Percentiles rank a stretch among this genome's conserved stretches.
Evolutionary conservation across 2,113 vertebrate genomes (phyloP).

Genomic region (Cinclus mexicanus): DNA sequence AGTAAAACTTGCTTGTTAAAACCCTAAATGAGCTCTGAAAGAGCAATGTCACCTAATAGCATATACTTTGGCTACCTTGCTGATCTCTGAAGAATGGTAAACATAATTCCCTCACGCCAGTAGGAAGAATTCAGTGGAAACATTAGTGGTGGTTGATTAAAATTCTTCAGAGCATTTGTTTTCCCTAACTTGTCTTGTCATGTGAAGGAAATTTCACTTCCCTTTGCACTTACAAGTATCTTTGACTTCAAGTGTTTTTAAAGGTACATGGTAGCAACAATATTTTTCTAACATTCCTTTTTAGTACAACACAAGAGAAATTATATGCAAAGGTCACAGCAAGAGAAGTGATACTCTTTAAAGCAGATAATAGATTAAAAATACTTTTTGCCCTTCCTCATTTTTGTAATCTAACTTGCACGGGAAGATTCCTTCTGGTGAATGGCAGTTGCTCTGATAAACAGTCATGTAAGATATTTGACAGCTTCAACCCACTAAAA

Average conservation of each 20-base stretch:
- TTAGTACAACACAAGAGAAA: background rate
- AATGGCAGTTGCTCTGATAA: background rate
- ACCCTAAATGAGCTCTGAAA: background rate
- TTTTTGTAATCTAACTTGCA: background rate
- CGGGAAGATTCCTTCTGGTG: background rate
- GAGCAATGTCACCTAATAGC: background rate
- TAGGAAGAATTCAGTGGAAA: background rate
- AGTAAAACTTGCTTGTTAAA: constrained; percentile 8
- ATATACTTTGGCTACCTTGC: background rate
- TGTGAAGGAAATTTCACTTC: background rate
- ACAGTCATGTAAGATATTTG: background rate
- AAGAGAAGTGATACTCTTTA: background rate
- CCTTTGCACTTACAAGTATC: background rate
- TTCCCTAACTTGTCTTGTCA: background rate
- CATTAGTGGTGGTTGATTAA: background rate
- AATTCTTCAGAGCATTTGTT: background rate
- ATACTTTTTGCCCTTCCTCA: background rate
- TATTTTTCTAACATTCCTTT: background rate
- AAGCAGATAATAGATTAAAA: background rate
- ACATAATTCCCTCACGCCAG: background rate
- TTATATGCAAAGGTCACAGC: background rate
- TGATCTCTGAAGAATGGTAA: background rate
- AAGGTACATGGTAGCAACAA: background rate
- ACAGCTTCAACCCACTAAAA: constrained; percentile 4
- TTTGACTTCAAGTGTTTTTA: background rate